Evolutionary conservation across 1,140 invertebrate species (phyloP), one percentile per base, ranked within the genome.

Genomic region (Thaumetopoea pityocampa): DNA sequence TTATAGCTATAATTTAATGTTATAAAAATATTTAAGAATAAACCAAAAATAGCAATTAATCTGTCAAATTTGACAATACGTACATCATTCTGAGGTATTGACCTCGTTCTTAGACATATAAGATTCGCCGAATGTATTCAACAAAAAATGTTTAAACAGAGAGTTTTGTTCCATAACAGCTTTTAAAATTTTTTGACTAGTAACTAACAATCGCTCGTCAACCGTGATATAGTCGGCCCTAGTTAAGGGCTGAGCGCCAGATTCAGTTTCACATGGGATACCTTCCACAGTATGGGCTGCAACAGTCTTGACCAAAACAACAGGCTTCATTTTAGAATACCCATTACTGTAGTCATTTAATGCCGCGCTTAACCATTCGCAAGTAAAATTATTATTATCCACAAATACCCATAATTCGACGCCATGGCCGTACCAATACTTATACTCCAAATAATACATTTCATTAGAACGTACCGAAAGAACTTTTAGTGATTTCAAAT

Each of bases 181-280:
- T 46, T 76, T 61, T 16, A 83, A 34, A 42, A 83, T 80, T 38
- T 76, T 77, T 29, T 73, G 67, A 20, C 38, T 70, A 1, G 56
- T 62, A 0, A 69, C 43, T 5, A 83, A 37, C 7, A 83, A 54
- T 4, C 76, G 59, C 22, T 80, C 76, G 50, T 83, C 74, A 0
- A 49, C 51, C 29, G 56, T 19, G 0, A 51, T 35, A 8, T 48
- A 49, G 0, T 17, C 8, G 23, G 22, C 4, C 38, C 8, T 4
- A 41, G 35, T 11, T 18, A 5, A 50, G 32, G 33, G 38, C 10
- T n/a, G 27, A 28, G 12, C 52, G 38, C 20, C 54, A 2, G 36
- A 33, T 5, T 14, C 11, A n/a, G 38, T 43, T 3, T 46, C 27
- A 43, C 79, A 83, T 0, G 74, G 68, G 11, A 80, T 69, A 8